phyloP scores from a whole-genome alignment of 2,113 vertebrate species.

The Campylomormyrus tamandua region DNA sequence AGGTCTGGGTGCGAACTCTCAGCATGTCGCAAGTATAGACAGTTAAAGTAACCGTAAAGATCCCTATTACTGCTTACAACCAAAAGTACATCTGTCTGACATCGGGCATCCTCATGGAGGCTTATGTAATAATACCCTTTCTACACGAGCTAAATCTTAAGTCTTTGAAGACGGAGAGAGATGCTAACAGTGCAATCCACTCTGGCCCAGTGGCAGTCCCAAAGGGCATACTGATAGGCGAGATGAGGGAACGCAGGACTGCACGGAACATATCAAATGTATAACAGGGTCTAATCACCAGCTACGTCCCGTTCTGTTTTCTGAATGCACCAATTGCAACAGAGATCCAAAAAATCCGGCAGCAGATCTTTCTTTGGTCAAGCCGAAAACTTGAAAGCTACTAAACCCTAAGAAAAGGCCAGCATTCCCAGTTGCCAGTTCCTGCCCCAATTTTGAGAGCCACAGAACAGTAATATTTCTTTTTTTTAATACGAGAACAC shows the following conservation, averaged over 20 bases:
- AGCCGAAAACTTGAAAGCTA: not conserved
- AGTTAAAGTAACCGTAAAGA: not conserved
- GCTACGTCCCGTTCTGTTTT: too few species aligned
- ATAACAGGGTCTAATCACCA: not conserved
- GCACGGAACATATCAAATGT: not conserved
- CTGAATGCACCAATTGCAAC: not conserved
- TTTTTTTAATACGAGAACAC: not conserved
- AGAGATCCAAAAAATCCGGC: not conserved
- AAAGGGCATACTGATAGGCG: not conserved
- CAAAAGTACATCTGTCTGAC: not conserved
- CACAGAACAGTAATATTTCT: not conserved
- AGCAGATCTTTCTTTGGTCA: not conserved
- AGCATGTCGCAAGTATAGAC: not conserved
- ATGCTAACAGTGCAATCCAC: not conserved
- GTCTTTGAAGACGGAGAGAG: not conserved
- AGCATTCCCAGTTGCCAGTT: not conserved
- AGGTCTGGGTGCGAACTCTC: not conserved
- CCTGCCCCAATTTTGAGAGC: not conserved
- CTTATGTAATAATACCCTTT: slow-evolving; percentile 2
- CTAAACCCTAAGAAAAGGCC: not conserved
- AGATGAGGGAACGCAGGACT: not conserved
- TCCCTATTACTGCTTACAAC: not conserved
- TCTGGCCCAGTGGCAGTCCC: not conserved
- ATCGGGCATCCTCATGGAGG: not conserved
- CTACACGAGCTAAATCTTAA: slow-evolving; percentile 7